These are phyloP conservation scores for Tilapia sparmanii DNA, from an alignment of 2,113 vertebrate genomes.

Conservation along the genomic window DNA sequence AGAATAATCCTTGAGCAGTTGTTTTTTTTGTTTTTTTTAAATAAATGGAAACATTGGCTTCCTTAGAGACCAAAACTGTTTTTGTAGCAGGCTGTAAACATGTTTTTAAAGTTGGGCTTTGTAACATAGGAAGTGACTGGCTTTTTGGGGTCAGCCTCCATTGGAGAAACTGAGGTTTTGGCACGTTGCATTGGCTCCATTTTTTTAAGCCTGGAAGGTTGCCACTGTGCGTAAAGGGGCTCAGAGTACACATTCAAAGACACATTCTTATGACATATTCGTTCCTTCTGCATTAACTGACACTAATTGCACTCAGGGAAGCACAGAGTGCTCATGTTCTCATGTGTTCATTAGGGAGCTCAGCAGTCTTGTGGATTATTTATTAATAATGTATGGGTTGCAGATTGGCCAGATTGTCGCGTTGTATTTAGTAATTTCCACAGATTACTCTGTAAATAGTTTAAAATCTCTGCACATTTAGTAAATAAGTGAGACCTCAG, in stretches of 20 bases:
- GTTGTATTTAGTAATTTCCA: neutral
- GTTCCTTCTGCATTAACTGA: neutral
- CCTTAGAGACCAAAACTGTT: neutral
- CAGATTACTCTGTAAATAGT: neutral
- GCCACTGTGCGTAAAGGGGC: neutral
- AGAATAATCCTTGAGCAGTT: neutral
- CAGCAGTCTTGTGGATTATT: neutral
- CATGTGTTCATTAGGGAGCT: neutral
- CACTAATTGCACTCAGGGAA: neutral
- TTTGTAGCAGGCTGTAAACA: neutral
- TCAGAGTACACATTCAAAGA: neutral
- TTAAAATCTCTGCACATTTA: neutral
- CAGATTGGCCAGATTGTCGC: neutral
- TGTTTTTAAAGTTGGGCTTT: neutral
- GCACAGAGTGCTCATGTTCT: neutral
- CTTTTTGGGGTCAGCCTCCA: neutral
- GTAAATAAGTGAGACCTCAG: neutral
- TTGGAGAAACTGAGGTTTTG: neutral
- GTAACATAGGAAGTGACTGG: neutral
- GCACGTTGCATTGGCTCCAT: neutral
- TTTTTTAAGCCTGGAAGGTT: neutral
- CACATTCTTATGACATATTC: neutral
- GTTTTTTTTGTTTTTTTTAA: neutral
- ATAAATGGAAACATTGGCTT: neutral
- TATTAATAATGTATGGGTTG: neutral